These are phyloP conservation scores for Arbacia lixula DNA, from an alignment of 53 echinoderm and acorn worm species.

Conservation along the genomic window DNA sequence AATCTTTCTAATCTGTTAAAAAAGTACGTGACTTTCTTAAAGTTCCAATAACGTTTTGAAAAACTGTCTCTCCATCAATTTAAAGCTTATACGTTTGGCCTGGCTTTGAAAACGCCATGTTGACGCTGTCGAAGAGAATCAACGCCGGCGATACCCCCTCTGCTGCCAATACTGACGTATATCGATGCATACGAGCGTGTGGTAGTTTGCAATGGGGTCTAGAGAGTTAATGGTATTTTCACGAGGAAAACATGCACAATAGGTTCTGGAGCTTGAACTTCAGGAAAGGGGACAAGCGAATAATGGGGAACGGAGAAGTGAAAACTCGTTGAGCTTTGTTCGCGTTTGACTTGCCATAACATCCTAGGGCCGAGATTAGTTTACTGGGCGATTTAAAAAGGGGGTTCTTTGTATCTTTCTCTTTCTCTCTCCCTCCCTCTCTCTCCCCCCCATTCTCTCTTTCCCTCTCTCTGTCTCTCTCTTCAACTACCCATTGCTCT, in stretches of 20 bases:
- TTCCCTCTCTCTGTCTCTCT: slow-evolving; percentile 6
- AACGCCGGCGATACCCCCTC: too few species aligned
- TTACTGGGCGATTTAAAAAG: slow-evolving; percentile 1
- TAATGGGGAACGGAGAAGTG: slow-evolving; percentile 1
- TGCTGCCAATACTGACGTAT: too few species aligned
- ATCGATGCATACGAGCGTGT: too few species aligned
- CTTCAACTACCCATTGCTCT: too few species aligned
- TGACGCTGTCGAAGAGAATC: too few species aligned
- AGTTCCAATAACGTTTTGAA: too few species aligned
- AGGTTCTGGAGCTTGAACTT: slow-evolving; percentile 1
- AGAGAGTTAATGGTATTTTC: neutral
- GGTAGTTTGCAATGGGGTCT: neutral
- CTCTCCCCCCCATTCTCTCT: slow-evolving; percentile 4
- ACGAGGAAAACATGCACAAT: neutral
- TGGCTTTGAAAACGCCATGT: too few species aligned
- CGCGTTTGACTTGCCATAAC: slow-evolving; percentile 35
- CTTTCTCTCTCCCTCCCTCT: slow-evolving; percentile 13
- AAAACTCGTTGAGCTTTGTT: slow-evolving; percentile 3
- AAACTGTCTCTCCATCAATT: too few species aligned
- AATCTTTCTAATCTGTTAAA: too few species aligned
- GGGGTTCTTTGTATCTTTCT: slow-evolving; percentile 4
- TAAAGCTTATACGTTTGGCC: too few species aligned
- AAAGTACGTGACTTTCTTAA: too few species aligned
- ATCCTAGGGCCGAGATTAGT: slow-evolving; percentile 30
- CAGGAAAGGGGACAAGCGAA: slow-evolving; percentile 2